Conservation (phyloP, 1,140 invertebrate species). For the Adoxophyes honmai region DNA sequence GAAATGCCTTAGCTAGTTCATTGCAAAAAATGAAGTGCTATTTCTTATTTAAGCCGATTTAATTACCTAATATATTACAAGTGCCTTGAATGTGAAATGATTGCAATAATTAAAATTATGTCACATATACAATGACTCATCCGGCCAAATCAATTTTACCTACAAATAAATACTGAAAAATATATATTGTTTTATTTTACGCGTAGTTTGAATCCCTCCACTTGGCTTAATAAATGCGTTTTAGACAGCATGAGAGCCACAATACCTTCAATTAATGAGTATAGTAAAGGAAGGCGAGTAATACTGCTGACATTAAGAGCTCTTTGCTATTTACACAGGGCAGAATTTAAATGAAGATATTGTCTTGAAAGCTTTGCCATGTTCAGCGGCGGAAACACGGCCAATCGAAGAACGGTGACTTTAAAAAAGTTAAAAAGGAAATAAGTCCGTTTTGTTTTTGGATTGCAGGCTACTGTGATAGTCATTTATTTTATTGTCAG, state of each 20-base stretch:
- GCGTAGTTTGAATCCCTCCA: no score
- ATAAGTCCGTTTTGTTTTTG: no score
- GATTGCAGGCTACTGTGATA: no score
- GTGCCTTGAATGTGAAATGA: constrained; percentile 56
- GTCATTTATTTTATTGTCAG: no score
- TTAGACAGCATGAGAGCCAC: no score
- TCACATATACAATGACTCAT: constrained; percentile 39
- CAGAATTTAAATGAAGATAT: constrained; percentile 10
- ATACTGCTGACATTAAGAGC: no score
- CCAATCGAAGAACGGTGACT: no score
- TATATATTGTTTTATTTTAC: constrained; percentile 2
- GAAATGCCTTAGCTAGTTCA: constrained; percentile 29
- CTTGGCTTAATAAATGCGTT: no score
- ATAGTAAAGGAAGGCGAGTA: no score
- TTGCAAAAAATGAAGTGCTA: constrained; percentile 46
- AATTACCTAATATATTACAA: constrained; percentile 44
- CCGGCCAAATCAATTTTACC: constrained; percentile 64
- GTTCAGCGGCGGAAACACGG: constrained; percentile 1
- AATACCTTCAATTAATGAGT: no score
- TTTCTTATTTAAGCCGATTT: constrained; percentile 48
- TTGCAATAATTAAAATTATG: constrained; percentile 39
- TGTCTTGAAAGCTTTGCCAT: constrained; percentile 11
- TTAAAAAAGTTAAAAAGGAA: no score
- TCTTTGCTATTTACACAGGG: no score
- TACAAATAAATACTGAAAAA: constrained; percentile 48